phyloP scores from a whole-genome alignment of 1,140 invertebrate genomes.

The Hyles euphorbiae region DNA sequence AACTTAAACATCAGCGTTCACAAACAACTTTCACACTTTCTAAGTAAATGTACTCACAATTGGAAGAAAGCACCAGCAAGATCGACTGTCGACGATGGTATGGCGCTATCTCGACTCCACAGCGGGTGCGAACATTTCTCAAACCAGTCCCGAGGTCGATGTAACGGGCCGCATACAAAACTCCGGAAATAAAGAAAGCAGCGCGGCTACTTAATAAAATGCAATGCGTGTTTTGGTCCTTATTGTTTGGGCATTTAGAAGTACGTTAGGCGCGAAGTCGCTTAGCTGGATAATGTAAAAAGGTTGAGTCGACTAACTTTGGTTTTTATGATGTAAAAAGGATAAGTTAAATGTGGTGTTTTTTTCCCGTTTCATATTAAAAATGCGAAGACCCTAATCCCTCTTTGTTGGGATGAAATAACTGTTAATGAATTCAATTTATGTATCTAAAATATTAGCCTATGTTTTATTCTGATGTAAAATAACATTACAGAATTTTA shows the following conservation, averaged over 20 bases:
- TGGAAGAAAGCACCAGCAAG: constrained; percentile 45
- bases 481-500: no score
- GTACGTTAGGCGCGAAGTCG: no score
- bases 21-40: constrained; percentile 18
- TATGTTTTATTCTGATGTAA: no score
- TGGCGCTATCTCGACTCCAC: constrained; percentile 31
- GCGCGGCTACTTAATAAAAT: constrained; percentile 12
- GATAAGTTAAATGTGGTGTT: no score
- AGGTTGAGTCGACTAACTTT: no score
- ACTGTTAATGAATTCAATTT: no score
- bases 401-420: no score
- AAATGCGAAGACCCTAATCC: no score
- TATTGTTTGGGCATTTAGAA: neutral
- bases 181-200: constrained; percentile 36
- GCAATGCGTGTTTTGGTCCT: constrained; percentile 10
- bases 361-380: no score
- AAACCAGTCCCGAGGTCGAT: constrained; percentile 59
- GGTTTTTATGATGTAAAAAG: no score
- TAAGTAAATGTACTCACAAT: constrained; percentile 42
- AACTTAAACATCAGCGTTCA: constrained; percentile 12
- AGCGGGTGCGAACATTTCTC: constrained; percentile 43
- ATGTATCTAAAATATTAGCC: no score
- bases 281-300: no score
- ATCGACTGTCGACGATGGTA: constrained; percentile 38
- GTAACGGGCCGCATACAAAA: constrained; percentile 65